Evolutionary conservation across 2,888 invertebrate species (phyloP).

Genomic region (Drosophila leonis): DNA sequence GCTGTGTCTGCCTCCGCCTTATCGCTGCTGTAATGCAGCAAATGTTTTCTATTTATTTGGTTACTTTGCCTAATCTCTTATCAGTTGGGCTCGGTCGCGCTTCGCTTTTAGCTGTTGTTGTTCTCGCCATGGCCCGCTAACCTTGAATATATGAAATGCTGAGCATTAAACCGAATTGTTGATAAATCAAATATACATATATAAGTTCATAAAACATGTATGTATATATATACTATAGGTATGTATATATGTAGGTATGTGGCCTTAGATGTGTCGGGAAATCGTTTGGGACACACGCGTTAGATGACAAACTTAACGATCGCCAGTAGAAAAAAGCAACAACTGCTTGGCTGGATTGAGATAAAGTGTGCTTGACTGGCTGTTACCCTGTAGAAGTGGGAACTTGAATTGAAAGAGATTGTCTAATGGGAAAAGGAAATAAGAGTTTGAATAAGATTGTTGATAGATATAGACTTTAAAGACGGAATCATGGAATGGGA

Average conservation of each 20-base stretch:
- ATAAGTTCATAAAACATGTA: background rate
- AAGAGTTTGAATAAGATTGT: background rate
- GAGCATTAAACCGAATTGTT: constrained; percentile 30
- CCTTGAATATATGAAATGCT: constrained; percentile 61
- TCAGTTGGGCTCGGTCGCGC: constrained; percentile 48
- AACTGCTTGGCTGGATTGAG: background rate
- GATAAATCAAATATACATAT: constrained; percentile 45
- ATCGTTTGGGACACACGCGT: constrained; percentile 58
- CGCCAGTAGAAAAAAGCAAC: constrained; percentile 28
- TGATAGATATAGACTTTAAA: too few relatives aligned
- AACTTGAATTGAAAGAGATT: background rate
- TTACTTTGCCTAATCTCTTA: constrained; percentile 41
- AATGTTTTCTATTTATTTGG: constrained; percentile 20
- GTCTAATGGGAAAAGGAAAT: too few relatives aligned
- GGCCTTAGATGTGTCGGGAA: constrained; percentile 13
- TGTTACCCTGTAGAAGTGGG: constrained; percentile 3
- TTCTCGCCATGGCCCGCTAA: constrained; percentile 55
- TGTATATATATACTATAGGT: background rate
- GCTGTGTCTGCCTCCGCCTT: constrained; percentile 21
- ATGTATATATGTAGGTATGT: background rate
- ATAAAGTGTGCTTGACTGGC: background rate
- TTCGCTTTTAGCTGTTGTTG: constrained; percentile 25
- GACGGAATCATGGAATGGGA: background rate
- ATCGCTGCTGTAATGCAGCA: constrained; percentile 50
- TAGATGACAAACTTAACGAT: constrained; percentile 43